Base-by-base conservation (phyloP, 2,113 vertebrate genomes). In the Alethe diademata region DNA sequence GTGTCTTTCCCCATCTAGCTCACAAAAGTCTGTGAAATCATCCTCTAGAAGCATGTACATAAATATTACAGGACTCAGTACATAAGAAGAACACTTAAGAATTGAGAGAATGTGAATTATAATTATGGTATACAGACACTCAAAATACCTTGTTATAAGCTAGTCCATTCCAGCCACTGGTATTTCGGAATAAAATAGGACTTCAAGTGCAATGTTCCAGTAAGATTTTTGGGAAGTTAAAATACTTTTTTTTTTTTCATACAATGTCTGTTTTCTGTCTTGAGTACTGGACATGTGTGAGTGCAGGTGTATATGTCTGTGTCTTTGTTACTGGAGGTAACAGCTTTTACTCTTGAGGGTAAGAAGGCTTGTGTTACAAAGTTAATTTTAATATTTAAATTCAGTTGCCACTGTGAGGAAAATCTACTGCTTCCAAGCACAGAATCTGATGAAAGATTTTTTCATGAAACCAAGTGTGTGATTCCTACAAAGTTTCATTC, bases 301-400 rank as follows among this genome's bases (percentile, higher is more conserved):
- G 7, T 35, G 18, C 25, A 38, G 4, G 7, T 36, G 3, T 70
- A 12, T 47, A 4, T 14, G 1, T 1, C 0, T 28, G 9, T 54
- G 14, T 11, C 10, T 23, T 69, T 72, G 76, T 65, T 28, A 35
- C 19, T 25, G 14, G 16, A 62, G 4, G 25, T 3, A 71, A 54
- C 9, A 62, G 19, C 29, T 85, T 74, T 78, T 75, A 78, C 9
- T 38, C 12, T 8, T 0, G 0, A 16, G 2, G 4, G 6, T 82
- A 33, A 50, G 56, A 78, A 60, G 12, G 2, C 1, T 56, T 69
- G 28, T 57, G 11, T 60, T 40, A 16, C 16, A 75, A 43, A 60
- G 20, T 35, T 9, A 4, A 31, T 67, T 66, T 82, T 47, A 60
- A 72, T 14, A 25, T 8, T 33, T 60, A 78, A 51, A 72, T 45